These are phyloP conservation scores for Polydrusus tereticollis DNA, from an alignment of 2,888 invertebrate genomes.

Conservation along the genomic window DNA sequence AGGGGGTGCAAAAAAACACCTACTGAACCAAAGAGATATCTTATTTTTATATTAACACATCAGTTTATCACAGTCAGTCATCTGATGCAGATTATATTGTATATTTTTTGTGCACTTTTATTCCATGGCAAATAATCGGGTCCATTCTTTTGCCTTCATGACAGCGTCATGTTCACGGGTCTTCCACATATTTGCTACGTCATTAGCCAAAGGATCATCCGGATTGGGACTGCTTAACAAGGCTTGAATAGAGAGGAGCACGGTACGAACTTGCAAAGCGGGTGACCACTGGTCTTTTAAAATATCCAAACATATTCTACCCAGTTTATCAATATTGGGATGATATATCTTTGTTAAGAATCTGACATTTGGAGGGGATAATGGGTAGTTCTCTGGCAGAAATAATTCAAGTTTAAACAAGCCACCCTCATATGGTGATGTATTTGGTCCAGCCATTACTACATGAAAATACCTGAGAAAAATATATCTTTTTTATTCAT, in stretches of 20 bases:
- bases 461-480: conserved; percentile 81
- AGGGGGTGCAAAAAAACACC: neutral
- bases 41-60: conserved; percentile 41
- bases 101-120: conserved; percentile 47
- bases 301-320: conserved; percentile 99
- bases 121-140: conserved; percentile 83
- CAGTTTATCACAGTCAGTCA: conserved; percentile 56
- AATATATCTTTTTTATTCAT: no score
- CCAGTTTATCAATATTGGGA: conserved; percentile 99
- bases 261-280: conserved; percentile 98
- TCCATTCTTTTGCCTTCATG: conserved; percentile 94
- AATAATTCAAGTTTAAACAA: conserved; percentile 98
- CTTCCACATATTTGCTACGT: conserved; percentile 99
- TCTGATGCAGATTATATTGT: conserved; percentile 47
- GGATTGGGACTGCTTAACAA: conserved; percentile 96
- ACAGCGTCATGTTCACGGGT: conserved; percentile 97
- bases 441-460: conserved; percentile 92
- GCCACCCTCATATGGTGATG: conserved; percentile 98
- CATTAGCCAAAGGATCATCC: conserved; percentile 97
- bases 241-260: conserved; percentile 97
- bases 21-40: neutral
- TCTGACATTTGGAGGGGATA: conserved; percentile 99
- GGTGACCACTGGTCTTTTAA: conserved; percentile 99
- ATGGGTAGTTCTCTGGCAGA: conserved; percentile 99
- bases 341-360: conserved; percentile 99